These are phyloP conservation scores for Apodemus sylvaticus DNA, from an alignment of 2,113 vertebrate genomes.

Conservation along the genomic window DNA sequence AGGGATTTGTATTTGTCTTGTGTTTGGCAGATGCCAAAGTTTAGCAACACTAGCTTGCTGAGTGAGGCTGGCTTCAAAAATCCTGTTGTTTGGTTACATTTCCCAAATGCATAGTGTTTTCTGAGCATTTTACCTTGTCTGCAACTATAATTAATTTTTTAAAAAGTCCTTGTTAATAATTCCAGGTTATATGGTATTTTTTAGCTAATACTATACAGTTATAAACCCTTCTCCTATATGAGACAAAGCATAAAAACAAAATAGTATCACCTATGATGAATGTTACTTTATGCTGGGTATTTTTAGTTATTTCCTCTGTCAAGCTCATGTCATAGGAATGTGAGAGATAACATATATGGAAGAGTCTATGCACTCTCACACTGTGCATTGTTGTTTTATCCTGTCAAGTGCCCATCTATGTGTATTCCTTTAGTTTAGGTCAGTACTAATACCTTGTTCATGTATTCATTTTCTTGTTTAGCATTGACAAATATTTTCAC, in stretches of 20 bases:
- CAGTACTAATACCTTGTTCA: neutral
- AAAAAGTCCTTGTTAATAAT: neutral
- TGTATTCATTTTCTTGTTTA: neutral
- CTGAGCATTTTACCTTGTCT: slow-evolving; percentile 53
- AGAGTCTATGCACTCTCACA: neutral
- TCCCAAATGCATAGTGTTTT: slow-evolving; percentile 38
- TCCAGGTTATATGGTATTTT: slow-evolving; percentile 6
- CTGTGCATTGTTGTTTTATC: neutral
- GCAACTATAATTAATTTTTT: neutral
- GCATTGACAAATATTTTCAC: neutral
- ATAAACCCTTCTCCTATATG: neutral
- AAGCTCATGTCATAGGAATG: neutral
- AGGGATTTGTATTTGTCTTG: slow-evolving; percentile 65
- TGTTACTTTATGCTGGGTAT: neutral
- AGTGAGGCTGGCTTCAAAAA: slow-evolving; percentile 44
- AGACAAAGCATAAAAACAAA: neutral
- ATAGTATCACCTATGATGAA: neutral
- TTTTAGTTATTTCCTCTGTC: neutral
- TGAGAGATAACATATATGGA: neutral
- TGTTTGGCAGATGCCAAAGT: slow-evolving; percentile 67
- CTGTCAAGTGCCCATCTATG: neutral
- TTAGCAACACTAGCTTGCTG: slow-evolving; percentile 32
- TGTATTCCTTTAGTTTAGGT: neutral
- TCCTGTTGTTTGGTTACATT: slow-evolving; percentile 50
- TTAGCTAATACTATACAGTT: neutral